phyloP scores from a whole-genome alignment of 2,888 invertebrate species.

The Tachina grossa region DNA sequence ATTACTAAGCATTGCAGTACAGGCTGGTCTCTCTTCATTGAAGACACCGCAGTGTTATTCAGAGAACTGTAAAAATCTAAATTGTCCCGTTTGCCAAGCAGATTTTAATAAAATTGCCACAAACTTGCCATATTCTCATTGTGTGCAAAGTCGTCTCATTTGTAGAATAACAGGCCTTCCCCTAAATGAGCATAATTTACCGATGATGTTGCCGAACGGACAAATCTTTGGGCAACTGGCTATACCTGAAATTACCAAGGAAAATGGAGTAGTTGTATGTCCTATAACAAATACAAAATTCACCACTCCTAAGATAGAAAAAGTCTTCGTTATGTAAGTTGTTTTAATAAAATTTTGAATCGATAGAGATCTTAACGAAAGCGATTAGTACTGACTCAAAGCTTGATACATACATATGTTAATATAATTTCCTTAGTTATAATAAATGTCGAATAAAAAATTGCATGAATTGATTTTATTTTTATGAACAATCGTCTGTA shows the following conservation, averaged over 20 bases:
- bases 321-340: constrained; percentile 97
- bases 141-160: constrained; percentile 95
- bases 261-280: constrained; percentile 95
- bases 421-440: constrained; percentile 28
- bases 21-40: constrained; percentile 96
- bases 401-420: constrained; percentile 6
- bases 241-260: constrained; percentile 95
- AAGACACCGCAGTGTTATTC: constrained; percentile 96
- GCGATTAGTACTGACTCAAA: not conserved
- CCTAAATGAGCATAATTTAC: constrained; percentile 98
- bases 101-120: constrained; percentile 93
- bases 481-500: no score
- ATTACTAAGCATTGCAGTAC: constrained; percentile 95
- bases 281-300: constrained; percentile 97
- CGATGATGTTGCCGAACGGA: constrained; percentile 99
- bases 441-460: constrained; percentile 23
- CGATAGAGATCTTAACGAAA: not conserved
- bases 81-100: constrained; percentile 96
- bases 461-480: not conserved
- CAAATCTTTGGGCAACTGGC: constrained; percentile 98
- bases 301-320: constrained; percentile 95
- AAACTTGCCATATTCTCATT: constrained; percentile 96
- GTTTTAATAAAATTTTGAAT: not conserved
- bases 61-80: constrained; percentile 88
- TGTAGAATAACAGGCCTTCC: constrained; percentile 95